These are phyloP conservation scores for Adelges cooleyi DNA, from an alignment of 1,140 invertebrate genomes.

Conservation along the genomic window DNA sequence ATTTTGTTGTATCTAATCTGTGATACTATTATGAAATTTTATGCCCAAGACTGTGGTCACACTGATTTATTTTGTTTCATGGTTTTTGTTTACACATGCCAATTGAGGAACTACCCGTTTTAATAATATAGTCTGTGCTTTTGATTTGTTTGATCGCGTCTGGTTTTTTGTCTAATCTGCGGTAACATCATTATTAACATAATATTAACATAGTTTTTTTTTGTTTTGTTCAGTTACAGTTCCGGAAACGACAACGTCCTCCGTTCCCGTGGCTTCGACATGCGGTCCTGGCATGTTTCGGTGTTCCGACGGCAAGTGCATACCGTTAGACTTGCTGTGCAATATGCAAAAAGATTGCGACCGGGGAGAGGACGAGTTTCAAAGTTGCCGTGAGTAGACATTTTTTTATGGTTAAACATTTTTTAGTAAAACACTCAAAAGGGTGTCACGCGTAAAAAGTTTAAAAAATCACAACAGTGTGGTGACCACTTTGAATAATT, in stretches of 20 bases:
- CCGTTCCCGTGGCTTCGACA: background rate
- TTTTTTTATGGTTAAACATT: background rate
- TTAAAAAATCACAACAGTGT: no score
- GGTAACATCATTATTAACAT: no score
- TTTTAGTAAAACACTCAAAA: background rate
- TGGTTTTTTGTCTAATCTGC: background rate
- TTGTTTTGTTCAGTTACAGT: background rate
- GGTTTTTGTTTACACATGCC: no score
- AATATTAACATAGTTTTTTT: background rate
- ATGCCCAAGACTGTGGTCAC: no score
- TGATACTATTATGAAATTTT: no score
- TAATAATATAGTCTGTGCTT: no score
- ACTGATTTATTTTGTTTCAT: no score
- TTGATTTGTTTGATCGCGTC: background rate
- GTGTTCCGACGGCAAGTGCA: constrained; percentile 76
- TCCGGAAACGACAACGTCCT: background rate
- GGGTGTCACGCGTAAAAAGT: no score
- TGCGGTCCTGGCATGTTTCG: constrained; percentile 56
- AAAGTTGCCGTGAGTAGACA: constrained; percentile 52
- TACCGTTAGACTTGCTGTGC: constrained; percentile 69
- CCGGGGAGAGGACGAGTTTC: constrained; percentile 78
- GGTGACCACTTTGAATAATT: no score
- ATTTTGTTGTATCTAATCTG: no score
- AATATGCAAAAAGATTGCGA: constrained; percentile 85
- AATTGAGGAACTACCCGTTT: no score